Conservation (phyloP, 2,888 invertebrate genomes). For the Scelioninae gen. 2 region DNA sequence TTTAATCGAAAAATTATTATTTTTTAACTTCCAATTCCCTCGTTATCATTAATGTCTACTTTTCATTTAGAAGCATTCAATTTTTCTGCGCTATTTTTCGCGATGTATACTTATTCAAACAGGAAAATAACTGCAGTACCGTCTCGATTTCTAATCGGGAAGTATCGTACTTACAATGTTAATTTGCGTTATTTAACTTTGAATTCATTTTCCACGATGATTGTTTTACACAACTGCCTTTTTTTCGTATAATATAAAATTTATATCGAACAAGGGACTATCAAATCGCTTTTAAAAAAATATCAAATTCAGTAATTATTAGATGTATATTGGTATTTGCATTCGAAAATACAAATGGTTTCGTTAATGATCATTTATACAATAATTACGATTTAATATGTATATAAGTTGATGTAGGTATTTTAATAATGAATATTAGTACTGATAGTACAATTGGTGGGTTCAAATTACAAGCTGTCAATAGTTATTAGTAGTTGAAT, state of each 20-base stretch:
- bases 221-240: conserved; percentile 21
- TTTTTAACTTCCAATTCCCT: too few species aligned
- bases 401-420: background rate
- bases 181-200: conserved; percentile 15
- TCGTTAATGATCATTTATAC: conserved; percentile 26
- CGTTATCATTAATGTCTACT: too few species aligned
- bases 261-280: too few species aligned
- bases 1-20: too few species aligned
- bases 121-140: conserved; percentile 11
- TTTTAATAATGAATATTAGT: background rate
- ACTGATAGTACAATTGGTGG: background rate
- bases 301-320: conserved; percentile 12
- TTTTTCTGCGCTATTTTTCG: too few species aligned
- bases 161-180: conserved; percentile 20
- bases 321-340: conserved; percentile 12
- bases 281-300: too few species aligned
- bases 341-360: conserved; percentile 11
- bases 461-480: background rate
- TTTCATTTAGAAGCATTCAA: too few species aligned
- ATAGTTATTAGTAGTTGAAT: background rate
- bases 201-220: conserved; percentile 28
- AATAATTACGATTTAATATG: conserved; percentile 26
- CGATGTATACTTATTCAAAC: too few species aligned
- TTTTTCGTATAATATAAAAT: too few species aligned
- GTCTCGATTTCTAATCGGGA: conserved; percentile 34